phyloP scores from a whole-genome alignment of 1,140 invertebrate species.

The Penaeus indicus region DNA sequence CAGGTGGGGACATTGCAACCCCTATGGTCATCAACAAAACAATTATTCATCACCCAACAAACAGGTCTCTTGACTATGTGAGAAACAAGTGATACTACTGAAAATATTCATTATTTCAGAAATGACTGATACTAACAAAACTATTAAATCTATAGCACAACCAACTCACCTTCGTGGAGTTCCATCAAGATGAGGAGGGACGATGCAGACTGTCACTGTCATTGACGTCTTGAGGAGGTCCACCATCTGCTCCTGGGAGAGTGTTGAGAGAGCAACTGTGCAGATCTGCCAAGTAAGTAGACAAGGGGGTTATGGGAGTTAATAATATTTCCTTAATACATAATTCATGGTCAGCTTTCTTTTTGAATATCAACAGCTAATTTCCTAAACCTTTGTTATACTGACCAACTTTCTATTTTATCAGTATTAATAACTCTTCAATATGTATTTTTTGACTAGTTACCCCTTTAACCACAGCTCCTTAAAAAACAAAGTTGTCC shows the following conservation, averaged over 20 bases:
- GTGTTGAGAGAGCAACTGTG: slow-evolving; percentile 88
- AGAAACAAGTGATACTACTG: neutral
- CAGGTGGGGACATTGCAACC: slow-evolving; percentile 81
- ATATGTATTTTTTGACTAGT: too few species aligned
- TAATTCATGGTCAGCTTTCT: neutral
- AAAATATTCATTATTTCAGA: neutral
- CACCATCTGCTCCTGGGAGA: slow-evolving; percentile 94
- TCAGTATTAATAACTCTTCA: too few species aligned
- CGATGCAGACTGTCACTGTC: slow-evolving; percentile 86
- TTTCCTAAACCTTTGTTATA: too few species aligned
- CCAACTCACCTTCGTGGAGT: slow-evolving; percentile 74
- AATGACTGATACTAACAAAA: neutral
- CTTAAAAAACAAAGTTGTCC: too few species aligned
- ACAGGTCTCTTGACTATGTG: neutral
- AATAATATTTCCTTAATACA: neutral
- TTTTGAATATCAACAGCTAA: too few species aligned
- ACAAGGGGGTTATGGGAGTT: neutral
- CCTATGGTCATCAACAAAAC: slow-evolving; percentile 68
- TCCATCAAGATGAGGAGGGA: slow-evolving; percentile 81
- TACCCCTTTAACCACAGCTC: too few species aligned
- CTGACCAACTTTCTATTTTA: too few species aligned
- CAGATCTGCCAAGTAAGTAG: slow-evolving; percentile 77
- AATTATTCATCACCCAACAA: slow-evolving; percentile 27
- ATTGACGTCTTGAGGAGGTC: slow-evolving; percentile 92
- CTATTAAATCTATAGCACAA: neutral